These are phyloP conservation scores for Pseudopipra pipra DNA, from an alignment of 2,113 vertebrate genomes.

Conservation along the genomic window DNA sequence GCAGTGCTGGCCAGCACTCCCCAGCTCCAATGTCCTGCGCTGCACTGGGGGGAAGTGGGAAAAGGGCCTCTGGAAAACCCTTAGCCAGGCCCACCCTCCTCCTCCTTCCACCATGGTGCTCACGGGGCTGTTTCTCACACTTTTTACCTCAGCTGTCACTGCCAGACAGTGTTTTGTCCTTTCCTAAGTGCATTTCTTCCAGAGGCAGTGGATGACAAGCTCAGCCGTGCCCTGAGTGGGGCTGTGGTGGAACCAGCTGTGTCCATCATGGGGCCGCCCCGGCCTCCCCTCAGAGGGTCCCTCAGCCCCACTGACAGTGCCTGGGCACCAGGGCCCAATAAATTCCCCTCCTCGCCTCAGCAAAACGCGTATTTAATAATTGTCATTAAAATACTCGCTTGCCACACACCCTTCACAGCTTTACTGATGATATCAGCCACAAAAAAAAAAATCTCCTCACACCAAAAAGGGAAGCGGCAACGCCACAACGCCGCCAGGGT, in stretches of 20 bases:
- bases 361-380: neutral
- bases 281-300: neutral
- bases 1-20: neutral
- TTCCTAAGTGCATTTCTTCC: neutral
- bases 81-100: neutral
- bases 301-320: neutral
- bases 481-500: fast-evolving
- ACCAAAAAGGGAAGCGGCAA: neutral
- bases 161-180: neutral
- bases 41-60: neutral
- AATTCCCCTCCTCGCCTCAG: neutral
- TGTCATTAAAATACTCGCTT: neutral
- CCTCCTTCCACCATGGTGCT: neutral
- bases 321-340: neutral
- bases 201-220: neutral
- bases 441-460: neutral
- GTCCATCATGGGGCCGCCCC: neutral
- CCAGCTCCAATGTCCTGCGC: fast-evolving
- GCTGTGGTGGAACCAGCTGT: neutral
- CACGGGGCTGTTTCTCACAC: neutral
- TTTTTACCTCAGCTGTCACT: neutral
- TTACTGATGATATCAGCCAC: neutral
- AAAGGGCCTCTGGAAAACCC: neutral
- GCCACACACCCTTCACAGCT: neutral
- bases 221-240: neutral